A percentile compares a stretch with the other conserved stretches of the same genome.
Evolutionary conservation across 2,888 invertebrate species (phyloP).

Genomic region (Idaea straminata): DNA sequence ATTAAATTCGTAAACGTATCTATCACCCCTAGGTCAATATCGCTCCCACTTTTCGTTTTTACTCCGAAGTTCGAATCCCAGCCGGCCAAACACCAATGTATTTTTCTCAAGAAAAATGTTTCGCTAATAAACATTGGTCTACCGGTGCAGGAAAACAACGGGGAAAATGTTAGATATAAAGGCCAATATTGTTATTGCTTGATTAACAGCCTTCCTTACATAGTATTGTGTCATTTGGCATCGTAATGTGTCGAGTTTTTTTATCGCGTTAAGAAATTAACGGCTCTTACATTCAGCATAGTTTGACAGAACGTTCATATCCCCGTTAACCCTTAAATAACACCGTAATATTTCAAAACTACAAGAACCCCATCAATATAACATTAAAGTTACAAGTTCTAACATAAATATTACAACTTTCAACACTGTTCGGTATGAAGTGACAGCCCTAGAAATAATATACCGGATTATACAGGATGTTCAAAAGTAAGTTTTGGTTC

Average conservation of each 20-base stretch:
- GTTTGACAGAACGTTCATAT: not conserved
- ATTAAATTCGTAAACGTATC: too few relatives aligned
- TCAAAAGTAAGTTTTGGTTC: not conserved
- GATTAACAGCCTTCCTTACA: too few relatives aligned
- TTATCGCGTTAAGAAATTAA: not conserved
- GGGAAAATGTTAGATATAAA: too few relatives aligned
- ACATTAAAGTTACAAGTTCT: not conserved
- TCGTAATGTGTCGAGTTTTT: not conserved
- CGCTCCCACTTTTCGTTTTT: too few relatives aligned
- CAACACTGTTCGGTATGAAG: not conserved
- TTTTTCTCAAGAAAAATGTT: too few relatives aligned
- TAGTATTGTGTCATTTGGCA: too few relatives aligned
- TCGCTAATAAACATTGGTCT: too few relatives aligned
- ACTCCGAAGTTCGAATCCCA: too few relatives aligned
- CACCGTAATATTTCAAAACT: not conserved
- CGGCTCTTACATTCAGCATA: not conserved
- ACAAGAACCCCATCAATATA: not conserved
- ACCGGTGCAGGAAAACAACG: too few relatives aligned
- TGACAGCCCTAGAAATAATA: not conserved
- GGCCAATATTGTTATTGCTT: too few relatives aligned
- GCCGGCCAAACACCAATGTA: too few relatives aligned
- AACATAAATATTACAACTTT: not conserved
- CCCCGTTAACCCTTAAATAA: not conserved
- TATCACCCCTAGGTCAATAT: too few relatives aligned
- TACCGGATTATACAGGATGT: not conserved